Percentiles rank a stretch among this genome's conserved stretches.
Conservation (phyloP, 1,140 invertebrate genomes). For the Heterodera carotae region DNA sequence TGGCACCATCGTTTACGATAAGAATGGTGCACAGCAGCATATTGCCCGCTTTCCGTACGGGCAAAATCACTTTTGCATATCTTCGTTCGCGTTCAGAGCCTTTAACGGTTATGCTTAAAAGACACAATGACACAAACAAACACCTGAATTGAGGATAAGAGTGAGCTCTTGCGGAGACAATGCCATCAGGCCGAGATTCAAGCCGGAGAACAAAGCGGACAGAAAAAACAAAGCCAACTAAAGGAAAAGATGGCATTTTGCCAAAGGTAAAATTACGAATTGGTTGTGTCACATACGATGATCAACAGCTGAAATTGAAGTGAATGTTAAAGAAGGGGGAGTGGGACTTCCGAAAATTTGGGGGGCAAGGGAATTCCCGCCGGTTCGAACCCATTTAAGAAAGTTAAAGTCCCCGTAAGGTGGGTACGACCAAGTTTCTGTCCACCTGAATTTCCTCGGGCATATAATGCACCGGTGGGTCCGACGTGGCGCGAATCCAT, state of each 20-base stretch:
- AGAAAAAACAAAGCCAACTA: conserved; percentile 74
- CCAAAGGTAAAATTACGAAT: neutral
- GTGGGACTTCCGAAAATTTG: neutral
- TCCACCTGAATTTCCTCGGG: conserved; percentile 57
- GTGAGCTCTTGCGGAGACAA: conserved; percentile 68
- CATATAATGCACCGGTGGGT: conserved; percentile 60
- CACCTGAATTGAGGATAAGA: conserved; percentile 60
- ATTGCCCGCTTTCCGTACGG: conserved; percentile 55
- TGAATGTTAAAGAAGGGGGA: too few species aligned
- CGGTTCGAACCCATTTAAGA: too few species aligned
- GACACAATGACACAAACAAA: neutral
- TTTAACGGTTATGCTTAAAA: conserved; percentile 22
- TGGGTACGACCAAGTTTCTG: too few species aligned
- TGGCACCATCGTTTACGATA: conserved; percentile 67
- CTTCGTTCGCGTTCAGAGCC: conserved; percentile 53
- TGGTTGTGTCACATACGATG: conserved; percentile 69
- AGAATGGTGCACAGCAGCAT: conserved; percentile 62
- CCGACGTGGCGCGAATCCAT: conserved; percentile 59
- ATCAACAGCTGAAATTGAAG: conserved; percentile 71
- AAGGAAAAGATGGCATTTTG: neutral
- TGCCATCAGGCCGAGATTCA: conserved; percentile 95
- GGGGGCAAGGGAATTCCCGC: too few species aligned
- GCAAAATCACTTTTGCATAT: conserved; percentile 59
- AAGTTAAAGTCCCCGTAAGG: too few species aligned
- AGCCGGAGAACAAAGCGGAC: conserved; percentile 88